Evolutionary conservation across 92 coral and sea anemone genomes (phyloP), one percentile per base, ranked within the genome.

Genomic region (Galaxea fascicularis): DNA sequence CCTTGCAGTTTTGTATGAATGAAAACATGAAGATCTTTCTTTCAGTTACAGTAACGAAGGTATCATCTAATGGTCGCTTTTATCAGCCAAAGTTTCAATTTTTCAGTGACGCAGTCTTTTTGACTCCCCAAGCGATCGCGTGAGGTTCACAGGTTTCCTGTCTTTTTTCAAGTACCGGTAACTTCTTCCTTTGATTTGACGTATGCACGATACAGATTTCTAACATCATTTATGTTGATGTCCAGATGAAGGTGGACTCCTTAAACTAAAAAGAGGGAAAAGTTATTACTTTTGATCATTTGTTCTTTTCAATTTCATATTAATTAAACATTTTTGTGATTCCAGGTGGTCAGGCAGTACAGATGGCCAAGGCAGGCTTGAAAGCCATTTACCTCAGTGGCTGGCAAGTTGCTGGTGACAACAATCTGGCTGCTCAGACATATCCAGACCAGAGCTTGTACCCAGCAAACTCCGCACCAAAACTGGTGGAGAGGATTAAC

Each of bases 351-450:
- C 99, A 96, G 79, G 99, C 99, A 41, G 95, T 90, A 8, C 99
- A 96, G 79, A 96, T 96, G 99, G 99, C 99, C 26, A 96, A 96
- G 79, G 99, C 96, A 26, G 98, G 98, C 4, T 87, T 96, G 73
- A 92, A 95, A 84, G 98, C 98, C 54, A 96, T 96, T 78, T 96
- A 96, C 74, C 86, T 96, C 71, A 96, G 99, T 87, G 99, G 99
- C 74, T 96, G 99, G 99, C 99, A 96, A 85, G 99, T 96, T 56
- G 99, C 99, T 13, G 99, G 98, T 30, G 99, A 96, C 73, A 92
- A 91, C 53, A 96, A 96, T 60, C 86, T 90, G 39, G 98, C 99
- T 65, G 93, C 89, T 0, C 98, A 96, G 91, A 96, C 99, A 16
- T 96, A 92, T 69, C 99, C 99, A 8, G 99, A 96, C 83, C 99